Evolutionary conservation across 2,888 invertebrate species (phyloP).

Genomic region (Chesias legatella): DNA sequence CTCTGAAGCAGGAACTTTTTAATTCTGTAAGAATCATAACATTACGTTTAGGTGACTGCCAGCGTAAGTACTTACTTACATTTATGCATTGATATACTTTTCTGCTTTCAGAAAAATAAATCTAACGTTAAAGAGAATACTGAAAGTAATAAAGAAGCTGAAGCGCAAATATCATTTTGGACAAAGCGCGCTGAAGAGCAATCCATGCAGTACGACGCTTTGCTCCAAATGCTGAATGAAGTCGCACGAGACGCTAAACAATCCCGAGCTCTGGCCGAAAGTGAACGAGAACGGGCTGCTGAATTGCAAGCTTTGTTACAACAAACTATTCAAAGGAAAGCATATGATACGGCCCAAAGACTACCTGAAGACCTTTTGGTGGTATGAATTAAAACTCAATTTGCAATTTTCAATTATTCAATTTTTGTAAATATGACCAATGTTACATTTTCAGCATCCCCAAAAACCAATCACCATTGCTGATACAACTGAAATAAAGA

Average conservation of each 20-base stretch:
- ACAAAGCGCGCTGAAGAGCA: conserved; percentile 57
- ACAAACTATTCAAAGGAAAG: conserved; percentile 37
- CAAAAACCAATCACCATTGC: conserved; percentile 15
- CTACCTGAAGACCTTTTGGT: conserved; percentile 24
- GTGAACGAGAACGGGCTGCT: conserved; percentile 50
- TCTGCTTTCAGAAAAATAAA: conserved; percentile 44
- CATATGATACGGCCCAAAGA: conserved; percentile 26
- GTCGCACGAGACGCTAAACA: conserved; percentile 58
- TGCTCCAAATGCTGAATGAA: conserved; percentile 60
- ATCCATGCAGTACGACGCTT: conserved; percentile 58
- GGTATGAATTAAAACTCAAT: conserved; percentile 10
- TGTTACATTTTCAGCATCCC: conserved; percentile 17
- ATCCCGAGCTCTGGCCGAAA: conserved; percentile 52
- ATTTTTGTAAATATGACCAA: neutral
- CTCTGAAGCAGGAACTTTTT: conserved; percentile 67
- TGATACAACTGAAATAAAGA: conserved; percentile 22
- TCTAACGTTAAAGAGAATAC: conserved; percentile 44
- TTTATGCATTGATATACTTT: neutral
- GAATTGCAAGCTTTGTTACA: conserved; percentile 53
- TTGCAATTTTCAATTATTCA: neutral
- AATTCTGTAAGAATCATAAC: conserved; percentile 64
- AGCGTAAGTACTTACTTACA: neutral
- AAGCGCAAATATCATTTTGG: conserved; percentile 58
- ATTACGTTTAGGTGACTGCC: no score
- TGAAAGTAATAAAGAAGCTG: conserved; percentile 51